Base-by-base conservation (phyloP, 1,140 invertebrate genomes). In the Drosophila melanica region DNA sequence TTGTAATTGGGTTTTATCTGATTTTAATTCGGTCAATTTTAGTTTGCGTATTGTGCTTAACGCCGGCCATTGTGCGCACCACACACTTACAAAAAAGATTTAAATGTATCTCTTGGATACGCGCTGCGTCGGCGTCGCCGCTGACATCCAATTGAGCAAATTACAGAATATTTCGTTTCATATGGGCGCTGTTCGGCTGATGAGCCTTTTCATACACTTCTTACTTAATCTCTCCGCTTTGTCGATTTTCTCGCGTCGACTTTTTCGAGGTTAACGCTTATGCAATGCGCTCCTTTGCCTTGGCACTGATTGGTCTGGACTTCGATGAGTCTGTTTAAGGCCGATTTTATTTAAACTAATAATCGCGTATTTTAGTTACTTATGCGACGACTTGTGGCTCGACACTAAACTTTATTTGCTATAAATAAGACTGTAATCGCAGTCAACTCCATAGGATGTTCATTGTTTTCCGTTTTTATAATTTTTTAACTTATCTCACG, bases 161-260 rank as follows among this genome's bases (percentile, higher is more conserved):
- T 87, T 87, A 87, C 84, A 87, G 77, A 87, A 89, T 70, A 77
- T 89, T 87, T 89, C 76, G 84, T 68, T 75, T 85, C 55, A 60
- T 70, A n/a, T 63, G 39, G 35, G 30, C 18, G 48, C 62, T 85
- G 77, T 18, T 50, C 5, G 7, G 47, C 71, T 82, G 79, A 86
- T 86, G 82, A 75, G 81, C 57, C 72, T 87, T 86, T 86, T 87
- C 57, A 78, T 74, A 68, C 47, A 41, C 41, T 75, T 71, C 39
- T 41, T n/a, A 41, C 12, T 35, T 35, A 35, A 62, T 63, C n/a
- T 18, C 45, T 23, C 14, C n/a, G 20, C 16, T 62, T 48, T 44
- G 37, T 42, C 23, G 20, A 50, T n/a, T 14, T 27, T 20, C n/a
- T 39, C 14, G 27, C 27, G 44, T 39, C 41, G 3, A 18, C n/a